Percentiles rank a stretch among this genome's conserved stretches.
phyloP scores from a whole-genome alignment of 2,888 invertebrate genomes.

The Oxytorus armatus region DNA sequence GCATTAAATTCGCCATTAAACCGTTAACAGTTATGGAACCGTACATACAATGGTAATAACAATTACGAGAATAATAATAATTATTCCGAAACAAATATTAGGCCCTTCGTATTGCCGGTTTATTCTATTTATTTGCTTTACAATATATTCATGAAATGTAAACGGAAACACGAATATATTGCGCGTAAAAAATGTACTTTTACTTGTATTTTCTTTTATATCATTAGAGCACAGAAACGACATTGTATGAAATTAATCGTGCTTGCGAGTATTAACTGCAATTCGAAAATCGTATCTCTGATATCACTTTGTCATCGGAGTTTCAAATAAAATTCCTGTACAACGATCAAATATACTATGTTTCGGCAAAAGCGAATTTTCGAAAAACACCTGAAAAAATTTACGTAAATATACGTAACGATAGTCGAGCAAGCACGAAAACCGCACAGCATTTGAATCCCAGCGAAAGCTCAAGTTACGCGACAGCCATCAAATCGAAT shows the following conservation, averaged over 20 bases:
- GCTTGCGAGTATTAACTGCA: neutral
- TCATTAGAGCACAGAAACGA: neutral
- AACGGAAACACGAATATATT: slow-evolving; percentile 39
- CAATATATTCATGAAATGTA: slow-evolving; percentile 34
- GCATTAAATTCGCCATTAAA: neutral
- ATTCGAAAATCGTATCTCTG: slow-evolving; percentile 38
- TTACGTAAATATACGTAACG: slow-evolving; percentile 1
- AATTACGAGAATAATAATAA: neutral
- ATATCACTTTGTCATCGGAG: slow-evolving; percentile 66
- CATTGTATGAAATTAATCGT: neutral
- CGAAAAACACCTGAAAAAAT: slow-evolving; percentile 50
- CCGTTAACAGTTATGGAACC: neutral
- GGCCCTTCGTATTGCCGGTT: neutral
- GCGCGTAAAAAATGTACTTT: neutral
- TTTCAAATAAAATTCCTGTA: slow-evolving; percentile 27
- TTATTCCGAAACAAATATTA: neutral
- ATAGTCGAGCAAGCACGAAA: slow-evolving; percentile 38
- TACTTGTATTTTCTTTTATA: neutral
- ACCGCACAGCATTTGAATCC: slow-evolving; percentile 20
- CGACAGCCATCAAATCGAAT: slow-evolving; percentile 33
- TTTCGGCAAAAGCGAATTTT: slow-evolving; percentile 30
- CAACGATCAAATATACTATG: slow-evolving; percentile 41
- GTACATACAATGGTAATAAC: neutral
- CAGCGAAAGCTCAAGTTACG: slow-evolving; percentile 24
- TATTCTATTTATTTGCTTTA: neutral